A percentile compares a stretch with the other conserved stretches of the same genome.
Evolutionary conservation across 2,113 vertebrate genomes (phyloP).

Genomic region (Phylloscopus trochiloides): DNA sequence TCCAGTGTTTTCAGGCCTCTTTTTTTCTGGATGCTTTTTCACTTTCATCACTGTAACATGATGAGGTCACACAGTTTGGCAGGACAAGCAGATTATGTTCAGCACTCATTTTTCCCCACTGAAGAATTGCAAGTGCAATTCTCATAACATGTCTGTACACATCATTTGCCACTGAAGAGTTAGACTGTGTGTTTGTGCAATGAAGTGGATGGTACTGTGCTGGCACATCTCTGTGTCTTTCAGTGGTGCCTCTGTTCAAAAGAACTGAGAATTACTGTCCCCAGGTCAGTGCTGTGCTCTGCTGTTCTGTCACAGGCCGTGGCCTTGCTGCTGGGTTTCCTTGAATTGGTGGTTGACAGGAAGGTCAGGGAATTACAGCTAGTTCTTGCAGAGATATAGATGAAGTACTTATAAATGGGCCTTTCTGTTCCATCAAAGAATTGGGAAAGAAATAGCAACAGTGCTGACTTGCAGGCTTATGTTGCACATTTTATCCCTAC

Average conservation of each 20-base stretch:
- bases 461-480: not conserved
- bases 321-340: not conserved
- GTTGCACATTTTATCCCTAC: not conserved
- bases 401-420: not conserved
- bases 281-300: not conserved
- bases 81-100: not conserved
- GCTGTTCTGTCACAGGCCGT: not conserved
- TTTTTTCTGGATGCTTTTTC: not conserved
- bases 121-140: not conserved
- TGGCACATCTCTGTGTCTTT: not conserved
- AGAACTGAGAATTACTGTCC: slow-evolving; percentile 54
- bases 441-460: not conserved
- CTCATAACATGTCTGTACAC: not conserved
- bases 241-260: slow-evolving; percentile 35
- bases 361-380: not conserved
- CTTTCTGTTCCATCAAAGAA: not conserved
- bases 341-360: not conserved
- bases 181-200: slow-evolving; percentile 18
- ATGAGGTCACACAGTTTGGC: not conserved
- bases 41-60: not conserved
- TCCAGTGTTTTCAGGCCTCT: not conserved
- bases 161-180: not conserved
- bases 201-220: slow-evolving; percentile 43
- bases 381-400: not conserved
- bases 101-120: not conserved